Percentiles rank a stretch among this genome's conserved stretches.
Evolutionary conservation across 92 coral and sea anemone genomes (phyloP).

Genomic region (Anthopleura xanthogrammica): DNA sequence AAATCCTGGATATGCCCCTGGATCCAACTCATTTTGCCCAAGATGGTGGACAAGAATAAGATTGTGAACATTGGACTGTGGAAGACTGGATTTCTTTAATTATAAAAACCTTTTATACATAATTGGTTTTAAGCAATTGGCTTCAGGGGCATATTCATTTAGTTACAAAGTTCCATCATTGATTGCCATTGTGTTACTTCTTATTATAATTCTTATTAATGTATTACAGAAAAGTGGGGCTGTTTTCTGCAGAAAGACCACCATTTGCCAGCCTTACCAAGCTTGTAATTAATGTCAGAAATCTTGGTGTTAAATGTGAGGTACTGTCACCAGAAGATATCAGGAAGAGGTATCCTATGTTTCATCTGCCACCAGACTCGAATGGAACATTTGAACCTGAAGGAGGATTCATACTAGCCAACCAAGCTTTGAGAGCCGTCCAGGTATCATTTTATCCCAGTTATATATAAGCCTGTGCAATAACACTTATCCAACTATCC

Average conservation of each 20-base stretch:
- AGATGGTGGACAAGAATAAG: too few relatives aligned
- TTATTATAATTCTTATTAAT: neutral
- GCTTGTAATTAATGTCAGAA: constrained; percentile 49
- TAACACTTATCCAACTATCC: neutral
- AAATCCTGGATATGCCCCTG: too few relatives aligned
- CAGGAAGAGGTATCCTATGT: constrained; percentile 48
- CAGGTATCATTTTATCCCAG: constrained; percentile 40
- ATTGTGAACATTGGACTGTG: too few relatives aligned
- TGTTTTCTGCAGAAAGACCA: constrained; percentile 67
- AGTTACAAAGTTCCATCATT: too few relatives aligned
- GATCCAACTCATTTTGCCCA: too few relatives aligned
- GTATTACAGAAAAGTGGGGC: constrained; percentile 60
- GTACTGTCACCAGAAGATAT: constrained; percentile 61
- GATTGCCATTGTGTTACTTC: too few relatives aligned
- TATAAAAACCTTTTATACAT: too few relatives aligned
- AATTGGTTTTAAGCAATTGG: too few relatives aligned
- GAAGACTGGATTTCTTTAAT: too few relatives aligned
- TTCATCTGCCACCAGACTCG: constrained; percentile 36
- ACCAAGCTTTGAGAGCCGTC: constrained; percentile 51
- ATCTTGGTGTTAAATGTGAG: constrained; percentile 60
- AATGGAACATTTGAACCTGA: constrained; percentile 61
- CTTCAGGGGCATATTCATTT: too few relatives aligned
- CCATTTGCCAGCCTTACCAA: constrained; percentile 44
- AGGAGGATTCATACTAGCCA: constrained; percentile 68
- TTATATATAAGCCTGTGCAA: too few relatives aligned